These are phyloP conservation scores for Aphis craccivora DNA, from an alignment of 1,140 invertebrate genomes.

Conservation along the genomic window DNA sequence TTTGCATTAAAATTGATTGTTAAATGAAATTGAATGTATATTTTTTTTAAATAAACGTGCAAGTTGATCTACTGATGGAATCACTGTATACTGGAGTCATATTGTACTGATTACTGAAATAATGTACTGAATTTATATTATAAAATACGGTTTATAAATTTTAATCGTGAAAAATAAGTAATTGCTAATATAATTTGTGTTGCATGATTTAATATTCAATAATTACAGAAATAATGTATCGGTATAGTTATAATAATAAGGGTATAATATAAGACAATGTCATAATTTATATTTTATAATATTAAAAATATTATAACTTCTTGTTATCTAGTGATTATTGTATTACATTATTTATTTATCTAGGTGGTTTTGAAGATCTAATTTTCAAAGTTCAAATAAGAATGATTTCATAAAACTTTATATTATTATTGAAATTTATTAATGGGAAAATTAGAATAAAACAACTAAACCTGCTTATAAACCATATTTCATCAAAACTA, in stretches of 20 bases:
- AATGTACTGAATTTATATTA: neutral
- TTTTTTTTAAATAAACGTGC: neutral
- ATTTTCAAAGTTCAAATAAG: neutral
- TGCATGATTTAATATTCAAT: neutral
- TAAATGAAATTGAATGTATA: too few species aligned
- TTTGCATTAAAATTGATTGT: neutral
- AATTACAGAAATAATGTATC: neutral
- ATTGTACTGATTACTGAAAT: neutral
- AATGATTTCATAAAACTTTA: neutral
- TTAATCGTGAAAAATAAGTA: too few species aligned
- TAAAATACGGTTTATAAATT: too few species aligned
- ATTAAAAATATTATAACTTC: neutral
- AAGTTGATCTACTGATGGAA: neutral
- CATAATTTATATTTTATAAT: neutral
- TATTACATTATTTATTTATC: neutral
- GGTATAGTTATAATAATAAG: neutral
- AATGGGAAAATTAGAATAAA: neutral
- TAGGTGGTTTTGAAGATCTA: neutral
- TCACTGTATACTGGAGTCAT: too few species aligned
- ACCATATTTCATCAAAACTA: slow-evolving; percentile 7
- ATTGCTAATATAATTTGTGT: neutral
- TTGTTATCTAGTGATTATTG: neutral
- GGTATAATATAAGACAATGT: neutral
- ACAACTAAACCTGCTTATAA: neutral
- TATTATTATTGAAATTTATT: slow-evolving; percentile 23